Percentiles rank a stretch among this genome's conserved stretches.
phyloP scores from a whole-genome alignment of 2,797 vertebrate genomes.

The Silurus aristotelis region DNA sequence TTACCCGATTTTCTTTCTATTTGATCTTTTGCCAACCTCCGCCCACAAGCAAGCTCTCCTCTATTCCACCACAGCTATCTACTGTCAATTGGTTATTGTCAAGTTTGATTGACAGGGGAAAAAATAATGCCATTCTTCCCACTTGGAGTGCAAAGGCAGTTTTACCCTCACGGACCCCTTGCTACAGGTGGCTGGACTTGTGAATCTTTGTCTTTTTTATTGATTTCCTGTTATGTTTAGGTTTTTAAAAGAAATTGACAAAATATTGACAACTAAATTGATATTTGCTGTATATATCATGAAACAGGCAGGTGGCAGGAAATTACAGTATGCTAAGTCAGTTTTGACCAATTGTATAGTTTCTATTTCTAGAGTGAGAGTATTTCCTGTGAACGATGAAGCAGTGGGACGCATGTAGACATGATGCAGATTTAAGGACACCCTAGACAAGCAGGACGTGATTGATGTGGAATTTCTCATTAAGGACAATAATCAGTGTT shows the following conservation, averaged over 20 bases:
- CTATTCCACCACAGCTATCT: conserved; percentile 11
- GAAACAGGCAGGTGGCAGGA: background rate
- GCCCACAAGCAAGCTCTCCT: background rate
- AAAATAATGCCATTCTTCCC: background rate
- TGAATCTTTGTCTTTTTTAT: background rate
- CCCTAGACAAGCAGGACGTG: background rate
- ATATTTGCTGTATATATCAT: background rate
- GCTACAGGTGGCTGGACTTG: background rate
- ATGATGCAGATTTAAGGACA: background rate
- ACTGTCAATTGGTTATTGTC: conserved; percentile 16
- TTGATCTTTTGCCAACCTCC: conserved; percentile 4
- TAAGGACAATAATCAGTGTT: background rate
- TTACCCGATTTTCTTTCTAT: background rate
- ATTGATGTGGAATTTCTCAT: background rate
- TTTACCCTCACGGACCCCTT: background rate
- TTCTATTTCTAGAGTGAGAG: background rate
- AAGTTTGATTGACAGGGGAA: conserved; percentile 10
- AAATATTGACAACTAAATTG: background rate
- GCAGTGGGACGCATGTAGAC: too few relatives aligned
- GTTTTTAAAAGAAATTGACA: background rate
- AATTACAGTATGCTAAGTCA: background rate
- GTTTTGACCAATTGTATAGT: too few relatives aligned
- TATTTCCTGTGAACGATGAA: background rate
- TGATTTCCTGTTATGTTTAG: background rate
- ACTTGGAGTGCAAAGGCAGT: background rate